Evolutionary conservation across 2,888 invertebrate genomes (phyloP).

Genomic region (Mesorhabditis spiculigera): DNA sequence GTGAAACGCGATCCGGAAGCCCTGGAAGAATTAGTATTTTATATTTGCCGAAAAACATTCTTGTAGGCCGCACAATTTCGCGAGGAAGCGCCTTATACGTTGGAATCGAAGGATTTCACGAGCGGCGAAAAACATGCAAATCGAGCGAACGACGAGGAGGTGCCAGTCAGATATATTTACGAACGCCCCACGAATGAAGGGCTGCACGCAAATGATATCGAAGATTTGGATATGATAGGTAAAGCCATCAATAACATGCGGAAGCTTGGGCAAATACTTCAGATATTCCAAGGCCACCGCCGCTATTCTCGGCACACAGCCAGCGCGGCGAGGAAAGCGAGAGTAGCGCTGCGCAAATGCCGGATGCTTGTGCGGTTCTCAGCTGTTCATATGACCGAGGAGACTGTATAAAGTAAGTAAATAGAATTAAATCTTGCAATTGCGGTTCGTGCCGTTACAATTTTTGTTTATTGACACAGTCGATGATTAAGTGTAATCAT

Average conservation of each 20-base stretch:
- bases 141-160: not conserved
- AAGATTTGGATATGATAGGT: constrained; percentile 1
- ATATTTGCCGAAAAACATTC: not conserved
- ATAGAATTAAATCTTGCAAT: too few species aligned
- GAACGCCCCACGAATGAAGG: not conserved
- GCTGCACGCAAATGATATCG: not conserved
- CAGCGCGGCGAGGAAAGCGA: not conserved
- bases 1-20: not conserved
- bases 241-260: not conserved
- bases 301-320: too few species aligned
- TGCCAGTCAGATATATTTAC: not conserved
- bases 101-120: constrained; percentile 1
- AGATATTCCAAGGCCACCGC: not conserved
- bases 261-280: not conserved
- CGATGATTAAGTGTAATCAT: too few species aligned
- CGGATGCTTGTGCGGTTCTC: constrained; percentile 12
- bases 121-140: not conserved
- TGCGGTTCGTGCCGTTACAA: too few species aligned
- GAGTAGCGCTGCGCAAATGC: not conserved
- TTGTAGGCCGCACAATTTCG: not conserved
- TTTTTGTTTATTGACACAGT: too few species aligned
- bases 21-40: not conserved
- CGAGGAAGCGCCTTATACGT: not conserved
- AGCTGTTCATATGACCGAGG: constrained; percentile 12
- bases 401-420: constrained; percentile 10